Evolutionary conservation across 2,797 vertebrate species (phyloP).

Genomic region (Muscicapa striata): DNA sequence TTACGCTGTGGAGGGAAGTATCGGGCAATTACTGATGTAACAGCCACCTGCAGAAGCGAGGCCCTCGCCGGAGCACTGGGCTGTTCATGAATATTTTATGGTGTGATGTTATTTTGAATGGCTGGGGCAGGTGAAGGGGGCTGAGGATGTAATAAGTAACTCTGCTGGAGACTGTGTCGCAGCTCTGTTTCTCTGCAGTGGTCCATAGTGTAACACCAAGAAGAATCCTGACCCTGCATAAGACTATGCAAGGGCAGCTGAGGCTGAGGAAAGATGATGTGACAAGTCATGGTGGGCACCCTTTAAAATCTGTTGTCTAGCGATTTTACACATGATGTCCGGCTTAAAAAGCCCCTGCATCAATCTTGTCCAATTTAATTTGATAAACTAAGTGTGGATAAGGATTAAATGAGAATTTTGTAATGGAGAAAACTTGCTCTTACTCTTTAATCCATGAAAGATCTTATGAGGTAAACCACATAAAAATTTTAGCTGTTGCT

Average conservation of each 20-base stretch:
- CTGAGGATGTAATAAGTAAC: conserved; percentile 92
- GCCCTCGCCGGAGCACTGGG: conserved; percentile 81
- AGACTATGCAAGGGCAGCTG: conserved; percentile 81
- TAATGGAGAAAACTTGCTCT: conserved; percentile 81
- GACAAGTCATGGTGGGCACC: conserved; percentile 91
- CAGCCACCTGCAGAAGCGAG: conserved; percentile 98
- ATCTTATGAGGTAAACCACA: conserved; percentile 65
- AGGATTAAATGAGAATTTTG: conserved; percentile 98
- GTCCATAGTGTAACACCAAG: conserved; percentile 92
- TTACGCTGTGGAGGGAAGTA: conserved; percentile 97
- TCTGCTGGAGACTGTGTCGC: conserved; percentile 98
- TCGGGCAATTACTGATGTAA: conserved; percentile 99
- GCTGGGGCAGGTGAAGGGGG: conserved; percentile 93
- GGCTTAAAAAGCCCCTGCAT: conserved; percentile 89
- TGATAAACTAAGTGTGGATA: conserved; percentile 98
- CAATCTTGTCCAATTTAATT: conserved; percentile 97
- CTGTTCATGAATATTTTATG: conserved; percentile 99
- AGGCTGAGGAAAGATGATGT: conserved; percentile 88
- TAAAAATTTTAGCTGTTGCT: conserved; percentile 65
- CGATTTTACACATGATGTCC: conserved; percentile 98
- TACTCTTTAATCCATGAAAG: conserved; percentile 78
- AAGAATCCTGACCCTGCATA: conserved; percentile 91
- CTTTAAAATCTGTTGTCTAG: conserved; percentile 96
- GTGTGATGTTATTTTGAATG: conserved; percentile 97
- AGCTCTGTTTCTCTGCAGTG: conserved; percentile 91